Conservation (phyloP, 2,113 vertebrate species). For the Notiomystis cincta region DNA sequence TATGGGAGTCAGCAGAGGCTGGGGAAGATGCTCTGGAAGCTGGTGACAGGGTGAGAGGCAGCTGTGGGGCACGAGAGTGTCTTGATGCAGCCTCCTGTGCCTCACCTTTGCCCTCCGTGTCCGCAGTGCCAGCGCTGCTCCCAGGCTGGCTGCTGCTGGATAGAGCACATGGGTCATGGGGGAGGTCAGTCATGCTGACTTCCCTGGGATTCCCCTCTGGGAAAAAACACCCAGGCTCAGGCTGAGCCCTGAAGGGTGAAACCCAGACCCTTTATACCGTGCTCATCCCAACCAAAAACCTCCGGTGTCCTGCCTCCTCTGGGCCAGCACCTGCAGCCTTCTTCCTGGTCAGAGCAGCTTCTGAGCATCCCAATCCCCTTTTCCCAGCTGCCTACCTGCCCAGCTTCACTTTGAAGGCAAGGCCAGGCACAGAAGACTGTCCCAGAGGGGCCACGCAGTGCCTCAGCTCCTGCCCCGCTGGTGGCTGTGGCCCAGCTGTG, state of each 20-base stretch:
- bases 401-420: not conserved
- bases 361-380: not conserved
- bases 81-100: not conserved
- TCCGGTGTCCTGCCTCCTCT: rapidly evolving
- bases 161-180: not conserved
- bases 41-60: not conserved
- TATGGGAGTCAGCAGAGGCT: not conserved
- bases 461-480: not conserved
- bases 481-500: not conserved
- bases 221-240: not conserved
- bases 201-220: not conserved
- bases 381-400: not conserved
- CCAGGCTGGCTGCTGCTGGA: not conserved
- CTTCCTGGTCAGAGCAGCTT: not conserved
- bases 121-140: rapidly evolving
- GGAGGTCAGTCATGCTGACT: not conserved
- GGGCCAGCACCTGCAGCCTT: not conserved
- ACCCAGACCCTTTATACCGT: rapidly evolving
- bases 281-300: not conserved
- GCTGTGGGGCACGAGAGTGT: not conserved
- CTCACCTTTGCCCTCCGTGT: not conserved
- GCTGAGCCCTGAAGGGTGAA: not conserved
- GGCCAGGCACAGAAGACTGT: not conserved
- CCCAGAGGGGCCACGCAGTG: not conserved
- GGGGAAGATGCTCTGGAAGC: not conserved